Evolutionary conservation across 2,113 vertebrate genomes (phyloP), one percentile per base, ranked within the genome.

Genomic region (Saguinus imperator): DNA sequence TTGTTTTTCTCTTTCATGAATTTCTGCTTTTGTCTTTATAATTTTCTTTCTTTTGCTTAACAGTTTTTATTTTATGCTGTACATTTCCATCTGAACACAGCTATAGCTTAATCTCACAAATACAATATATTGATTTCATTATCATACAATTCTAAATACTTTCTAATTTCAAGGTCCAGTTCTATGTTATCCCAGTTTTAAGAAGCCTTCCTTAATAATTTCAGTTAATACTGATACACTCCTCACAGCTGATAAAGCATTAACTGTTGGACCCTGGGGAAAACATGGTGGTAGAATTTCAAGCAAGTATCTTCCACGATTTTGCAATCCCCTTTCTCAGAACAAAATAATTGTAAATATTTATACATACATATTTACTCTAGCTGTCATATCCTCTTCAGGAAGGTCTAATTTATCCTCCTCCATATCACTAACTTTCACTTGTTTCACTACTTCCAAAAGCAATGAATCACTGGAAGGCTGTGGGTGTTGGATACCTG

Each of bases 371-470:
- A 97, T 94, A 91, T 97, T 98, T 80, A 95, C 96, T 98, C 91
- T 98, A 8, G 98, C 96, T 43, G 98, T 83, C 25, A 98, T 95
- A 35, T 99, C 99, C 3, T 99, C 99, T 97, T 99, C 99, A 1
- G 99, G 99, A 80, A 99, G 98, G 48, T 99, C 99, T 96, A 99
- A 98, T 94, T 99, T 98, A 98, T 99, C 99, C 2, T 99, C 99
- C 83, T 99, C 99, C 97, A 99, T 96, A 97, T 99, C 99, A 96
- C 98, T 99, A 97, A 99, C 99, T 99, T 99, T 99, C 93, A 99
- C 99, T 98, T 99, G 99, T 98, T 99, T 99, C 87, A 99, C 99
- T 2, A 98, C 99, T 97, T 99, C 99, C 97, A 99, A 98, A 96
- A 99, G 99, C 90, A 99, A 98, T 83, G 99, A 99, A 94, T 99